These are phyloP conservation scores for Rhynchomys soricoides DNA, from an alignment of 2,113 vertebrate genomes.

Conservation along the genomic window DNA sequence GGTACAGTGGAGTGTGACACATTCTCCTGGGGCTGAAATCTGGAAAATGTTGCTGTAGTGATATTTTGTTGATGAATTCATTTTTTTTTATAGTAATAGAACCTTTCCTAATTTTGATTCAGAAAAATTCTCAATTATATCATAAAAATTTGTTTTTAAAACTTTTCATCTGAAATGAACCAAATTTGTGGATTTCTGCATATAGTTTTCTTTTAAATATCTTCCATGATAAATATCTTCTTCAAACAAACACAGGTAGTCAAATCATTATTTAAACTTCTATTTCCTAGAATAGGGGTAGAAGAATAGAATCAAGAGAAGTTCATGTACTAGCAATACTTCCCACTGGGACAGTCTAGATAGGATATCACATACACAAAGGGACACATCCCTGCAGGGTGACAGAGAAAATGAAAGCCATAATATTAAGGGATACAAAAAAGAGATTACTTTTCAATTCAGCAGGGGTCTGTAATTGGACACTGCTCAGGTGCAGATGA, in stretches of 20 bases:
- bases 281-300: neutral
- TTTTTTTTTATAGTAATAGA: neutral
- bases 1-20: neutral
- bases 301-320: neutral
- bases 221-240: conserved; percentile 51
- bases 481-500: conserved; percentile 65
- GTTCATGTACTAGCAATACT: neutral
- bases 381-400: conserved; percentile 63
- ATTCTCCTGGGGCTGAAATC: neutral
- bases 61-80: neutral
- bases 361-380: conserved; percentile 66
- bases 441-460: conserved; percentile 77
- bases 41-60: neutral
- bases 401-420: conserved; percentile 54
- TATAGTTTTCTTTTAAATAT: neutral
- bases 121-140: neutral
- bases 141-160: neutral
- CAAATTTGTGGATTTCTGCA: neutral
- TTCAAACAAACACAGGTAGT: neutral
- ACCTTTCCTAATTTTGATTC: neutral
- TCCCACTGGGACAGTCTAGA: conserved; percentile 30
- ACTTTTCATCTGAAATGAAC: neutral
- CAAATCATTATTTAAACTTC: neutral
- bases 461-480: conserved; percentile 60
- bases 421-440: conserved; percentile 78